Evolutionary conservation across 2,888 invertebrate species (phyloP).

Genomic region (Eupithecia subumbrata): DNA sequence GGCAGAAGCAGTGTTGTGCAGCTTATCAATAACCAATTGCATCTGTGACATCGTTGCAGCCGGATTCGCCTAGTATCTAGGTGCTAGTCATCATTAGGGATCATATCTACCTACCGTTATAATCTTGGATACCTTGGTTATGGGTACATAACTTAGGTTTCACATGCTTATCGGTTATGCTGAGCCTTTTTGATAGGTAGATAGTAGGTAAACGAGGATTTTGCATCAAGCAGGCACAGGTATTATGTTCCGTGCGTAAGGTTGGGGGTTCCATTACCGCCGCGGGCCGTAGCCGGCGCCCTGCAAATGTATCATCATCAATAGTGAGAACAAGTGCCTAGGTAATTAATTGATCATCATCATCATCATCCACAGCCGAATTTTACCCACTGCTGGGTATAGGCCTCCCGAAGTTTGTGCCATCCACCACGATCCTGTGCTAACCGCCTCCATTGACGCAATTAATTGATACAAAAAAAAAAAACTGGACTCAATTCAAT

Average conservation of each 20-base stretch:
- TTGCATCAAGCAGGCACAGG: background rate
- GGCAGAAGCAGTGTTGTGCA: background rate
- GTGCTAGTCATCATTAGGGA: slow-evolving; percentile 15
- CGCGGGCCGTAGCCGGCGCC: background rate
- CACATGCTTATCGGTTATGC: background rate
- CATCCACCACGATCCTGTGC: too few relatives aligned
- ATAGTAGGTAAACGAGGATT: background rate
- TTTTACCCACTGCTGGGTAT: too few relatives aligned
- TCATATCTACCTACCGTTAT: slow-evolving; percentile 16
- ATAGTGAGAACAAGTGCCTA: background rate
- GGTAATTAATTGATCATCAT: background rate
- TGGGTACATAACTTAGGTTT: background rate
- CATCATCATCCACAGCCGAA: too few relatives aligned
- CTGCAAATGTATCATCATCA: background rate
- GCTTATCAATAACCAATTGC: slow-evolving; percentile 4
- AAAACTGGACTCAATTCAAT: background rate
- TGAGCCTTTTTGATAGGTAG: background rate
- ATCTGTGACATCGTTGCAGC: slow-evolving; percentile 23
- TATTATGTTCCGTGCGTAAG: background rate
- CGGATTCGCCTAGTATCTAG: slow-evolving; percentile 16
- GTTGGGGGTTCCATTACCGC: background rate
- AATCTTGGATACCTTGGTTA: background rate
- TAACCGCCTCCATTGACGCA: too few relatives aligned
- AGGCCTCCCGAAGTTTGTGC: too few relatives aligned
- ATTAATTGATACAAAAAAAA: too few relatives aligned